Evolutionary conservation across 2,797 vertebrate species (phyloP), one percentile per base, ranked within the genome.

Genomic region (Peromyscus attwateri): DNA sequence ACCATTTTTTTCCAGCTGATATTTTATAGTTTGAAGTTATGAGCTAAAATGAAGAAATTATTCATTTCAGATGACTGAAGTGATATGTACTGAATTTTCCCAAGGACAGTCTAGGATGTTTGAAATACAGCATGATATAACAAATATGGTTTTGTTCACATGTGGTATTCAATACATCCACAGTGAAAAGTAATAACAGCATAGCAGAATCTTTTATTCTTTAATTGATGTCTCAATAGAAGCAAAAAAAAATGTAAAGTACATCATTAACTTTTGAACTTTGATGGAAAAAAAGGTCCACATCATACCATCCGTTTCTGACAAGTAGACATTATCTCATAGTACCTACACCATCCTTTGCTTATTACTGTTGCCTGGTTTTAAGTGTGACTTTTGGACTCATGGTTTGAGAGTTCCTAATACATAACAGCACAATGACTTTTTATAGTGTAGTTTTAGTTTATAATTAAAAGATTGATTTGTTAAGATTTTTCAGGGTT

Each of bases 271-370:
- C 89, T 93, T 98, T 95, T 90, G 52, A 98, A 95, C 95, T 98
- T 96, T 92, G 94, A 97, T 92, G 96, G 97, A 94, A 97, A 97
- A 76, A 87, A 96, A 82, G 83, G 40, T 0, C 16, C 31, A 71
- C 40, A 93, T 37, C 73, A 93, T 92, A 82, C 40, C 68, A 64
- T 97, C 82, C 81, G 92, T 97, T 98, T 98, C 96, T 98, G 96
- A 98, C 93, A 96, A 98, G 91, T 93, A 99, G 98, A 98, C 98
- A 98, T 98, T 98, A 98, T 98, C 97, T 98, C 98, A 98, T 97
- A 97, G 92, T 97, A 96, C 96, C 97, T 97, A 95, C 52, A 97
- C 97, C 97, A 95, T 98, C 94, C 87, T 97, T 71, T 81, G 97
- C 88, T 91, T 97, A 60, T 94, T 97, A 97, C 95, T 88, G 91